Percentiles rank a stretch among this genome's conserved stretches.
These are phyloP conservation scores for Anthonomus grandis DNA, from an alignment of 1,140 invertebrate genomes.

Conservation along the genomic window DNA sequence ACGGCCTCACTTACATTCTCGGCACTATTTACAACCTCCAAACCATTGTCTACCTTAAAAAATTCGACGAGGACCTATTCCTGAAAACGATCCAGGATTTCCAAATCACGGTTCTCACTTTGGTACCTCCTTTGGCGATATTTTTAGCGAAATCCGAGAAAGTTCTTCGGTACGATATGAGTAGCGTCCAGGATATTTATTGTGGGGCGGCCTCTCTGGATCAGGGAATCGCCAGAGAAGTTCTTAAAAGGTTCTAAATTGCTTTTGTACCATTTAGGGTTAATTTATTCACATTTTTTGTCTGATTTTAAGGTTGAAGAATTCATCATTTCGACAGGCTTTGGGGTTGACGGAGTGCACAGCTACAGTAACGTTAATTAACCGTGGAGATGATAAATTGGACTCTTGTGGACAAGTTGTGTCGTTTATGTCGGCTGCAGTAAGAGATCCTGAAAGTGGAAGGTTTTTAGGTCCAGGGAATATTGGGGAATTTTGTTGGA, in stretches of 20 bases:
- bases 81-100: constrained; percentile 54
- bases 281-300: no score
- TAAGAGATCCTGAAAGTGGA: no score
- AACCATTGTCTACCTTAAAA: constrained; percentile 42
- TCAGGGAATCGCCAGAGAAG: constrained; percentile 43
- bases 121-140: constrained; percentile 57
- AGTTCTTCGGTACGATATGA: constrained; percentile 49
- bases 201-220: constrained; percentile 54
- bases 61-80: constrained; percentile 61
- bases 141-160: constrained; percentile 55
- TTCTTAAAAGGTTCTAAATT: constrained; percentile 46
- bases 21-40: constrained; percentile 10
- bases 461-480: no score
- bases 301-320: no score
- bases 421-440: no score
- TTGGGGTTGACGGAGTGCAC: no score
- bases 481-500: no score
- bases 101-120: constrained; percentile 52
- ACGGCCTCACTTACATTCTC: constrained; percentile 28
- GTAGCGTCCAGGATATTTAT: constrained; percentile 46
- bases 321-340: no score
- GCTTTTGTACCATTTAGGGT: no score
- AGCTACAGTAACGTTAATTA: no score
- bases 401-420: no score
- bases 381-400: no score